Evolutionary conservation across 1,140 invertebrate genomes (phyloP), one percentile per base, ranked within the genome.

Genomic region (Drosophila sp.): DNA sequence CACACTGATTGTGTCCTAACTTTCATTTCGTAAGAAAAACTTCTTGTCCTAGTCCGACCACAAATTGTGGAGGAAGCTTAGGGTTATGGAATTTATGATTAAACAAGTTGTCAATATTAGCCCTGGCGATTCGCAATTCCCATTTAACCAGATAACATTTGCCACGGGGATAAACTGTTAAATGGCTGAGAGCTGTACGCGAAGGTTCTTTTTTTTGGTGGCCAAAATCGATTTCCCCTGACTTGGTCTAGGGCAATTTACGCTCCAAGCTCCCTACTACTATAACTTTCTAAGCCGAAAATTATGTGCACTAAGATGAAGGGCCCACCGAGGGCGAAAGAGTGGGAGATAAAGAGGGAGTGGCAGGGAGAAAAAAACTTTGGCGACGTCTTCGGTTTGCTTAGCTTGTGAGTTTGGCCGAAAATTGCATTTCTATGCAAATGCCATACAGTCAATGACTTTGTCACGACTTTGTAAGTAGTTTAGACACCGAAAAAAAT

Each of bases 351-450:
- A 17, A 5, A 38, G 29, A 35, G 25, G 3, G 8, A 35, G 56
- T 33, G 44, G 23, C 44, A 33, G 11, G 27, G 27, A 40, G 4
- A 17, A 40, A 23, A n/a, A 32, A 44, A 61, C 35, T 29, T 61
- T 61, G 60, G 40, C 27, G 66, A 76, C 74, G 60, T 60, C 63
- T 76, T 76, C 66, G 30, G 8, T 58, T 29, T 41, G 55, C 69
- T 61, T 57, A 47, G 58, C 40, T 80, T 55, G 68, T 60, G 63
- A 68, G 75, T 68, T 17, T 80, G 81, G 76, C 57, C 80, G 80
- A 82, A 80, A 86, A 86, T 89, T 79, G 83, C 84, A 86, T 86
- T 86, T 86, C 83, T 82, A 86, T 86, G 83, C 83, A 86, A 86
- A 89, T 86, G 76, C 84, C 79, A 87, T 73, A 79, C 76, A 89